Conservation (phyloP, 1,140 invertebrate species). For the Platorchestia sp. region DNA sequence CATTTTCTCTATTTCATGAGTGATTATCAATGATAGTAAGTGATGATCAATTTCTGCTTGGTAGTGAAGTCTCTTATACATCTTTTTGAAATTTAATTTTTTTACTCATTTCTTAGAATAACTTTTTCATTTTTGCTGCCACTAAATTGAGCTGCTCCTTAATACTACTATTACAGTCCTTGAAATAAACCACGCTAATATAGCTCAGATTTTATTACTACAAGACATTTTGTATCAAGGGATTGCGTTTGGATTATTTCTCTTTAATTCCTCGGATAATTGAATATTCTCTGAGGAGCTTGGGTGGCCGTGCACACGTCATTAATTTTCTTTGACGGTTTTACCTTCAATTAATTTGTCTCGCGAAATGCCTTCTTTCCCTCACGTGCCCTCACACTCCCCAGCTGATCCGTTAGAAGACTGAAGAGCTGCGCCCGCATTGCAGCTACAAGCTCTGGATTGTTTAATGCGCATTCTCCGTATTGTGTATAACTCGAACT, state of each 20-base stretch:
- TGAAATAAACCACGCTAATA: no score
- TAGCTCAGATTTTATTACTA: no score
- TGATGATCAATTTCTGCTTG: not conserved
- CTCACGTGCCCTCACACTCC: not conserved
- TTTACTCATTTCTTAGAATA: not conserved
- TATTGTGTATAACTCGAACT: not conserved
- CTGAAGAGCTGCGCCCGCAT: not conserved
- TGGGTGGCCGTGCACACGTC: not conserved
- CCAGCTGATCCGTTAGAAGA: not conserved
- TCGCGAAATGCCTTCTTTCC: not conserved
- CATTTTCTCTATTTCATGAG: not conserved
- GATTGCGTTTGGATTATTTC: not conserved
- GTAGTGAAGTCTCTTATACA: not conserved
- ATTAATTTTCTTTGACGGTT: not conserved
- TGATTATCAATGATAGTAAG: no score
- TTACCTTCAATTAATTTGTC: not conserved
- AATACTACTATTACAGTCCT: not conserved
- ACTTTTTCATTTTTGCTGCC: not conserved
- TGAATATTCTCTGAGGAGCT: not conserved
- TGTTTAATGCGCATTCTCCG: not conserved
- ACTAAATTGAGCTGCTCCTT: not conserved
- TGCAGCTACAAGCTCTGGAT: not conserved
- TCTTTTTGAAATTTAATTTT: not conserved
- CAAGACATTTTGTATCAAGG: not conserved
- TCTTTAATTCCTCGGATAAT: not conserved